Conservation (phyloP, 1,140 invertebrate genomes). For the Streblospio benedicti region DNA sequence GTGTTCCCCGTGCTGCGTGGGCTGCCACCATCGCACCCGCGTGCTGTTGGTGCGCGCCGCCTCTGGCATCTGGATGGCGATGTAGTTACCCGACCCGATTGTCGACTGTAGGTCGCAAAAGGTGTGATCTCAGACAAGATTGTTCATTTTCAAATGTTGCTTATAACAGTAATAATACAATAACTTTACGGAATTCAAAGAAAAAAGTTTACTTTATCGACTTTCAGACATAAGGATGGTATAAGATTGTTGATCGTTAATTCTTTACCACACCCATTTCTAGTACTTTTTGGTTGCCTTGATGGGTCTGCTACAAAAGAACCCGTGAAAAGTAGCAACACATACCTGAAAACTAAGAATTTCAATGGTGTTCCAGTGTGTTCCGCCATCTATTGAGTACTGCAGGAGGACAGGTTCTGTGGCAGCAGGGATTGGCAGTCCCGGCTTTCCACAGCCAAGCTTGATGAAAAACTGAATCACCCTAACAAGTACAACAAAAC, state of each 20-base stretch:
- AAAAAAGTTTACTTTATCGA: too few species aligned
- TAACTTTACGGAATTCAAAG: too few species aligned
- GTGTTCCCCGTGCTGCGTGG: constrained; percentile 39
- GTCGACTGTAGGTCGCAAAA: too few species aligned
- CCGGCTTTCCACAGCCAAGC: constrained; percentile 30
- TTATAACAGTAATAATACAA: too few species aligned
- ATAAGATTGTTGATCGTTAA: too few species aligned
- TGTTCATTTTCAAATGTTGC: too few species aligned
- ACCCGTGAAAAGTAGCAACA: too few species aligned
- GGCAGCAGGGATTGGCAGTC: constrained; percentile 21
- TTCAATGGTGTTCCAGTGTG: constrained; percentile 46
- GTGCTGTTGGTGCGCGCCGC: constrained; percentile 37
- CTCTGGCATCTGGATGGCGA: constrained; percentile 39
- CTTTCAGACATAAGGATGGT: too few species aligned
- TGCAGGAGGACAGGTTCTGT: constrained; percentile 45
- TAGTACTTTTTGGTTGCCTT: too few species aligned
- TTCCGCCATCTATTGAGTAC: constrained; percentile 50
- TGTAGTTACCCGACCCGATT: constrained; percentile 18
- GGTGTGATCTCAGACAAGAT: too few species aligned
- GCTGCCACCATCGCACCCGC: constrained; percentile 47
- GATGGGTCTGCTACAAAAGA: too few species aligned
- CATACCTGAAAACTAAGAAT: constrained; percentile 43
- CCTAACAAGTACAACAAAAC: constrained; percentile 23
- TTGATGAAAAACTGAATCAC: constrained; percentile 42
- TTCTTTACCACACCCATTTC: too few species aligned